These are phyloP conservation scores for Ptychochromis oligacanthus DNA, from an alignment of 2,113 vertebrate genomes.

Conservation along the genomic window DNA sequence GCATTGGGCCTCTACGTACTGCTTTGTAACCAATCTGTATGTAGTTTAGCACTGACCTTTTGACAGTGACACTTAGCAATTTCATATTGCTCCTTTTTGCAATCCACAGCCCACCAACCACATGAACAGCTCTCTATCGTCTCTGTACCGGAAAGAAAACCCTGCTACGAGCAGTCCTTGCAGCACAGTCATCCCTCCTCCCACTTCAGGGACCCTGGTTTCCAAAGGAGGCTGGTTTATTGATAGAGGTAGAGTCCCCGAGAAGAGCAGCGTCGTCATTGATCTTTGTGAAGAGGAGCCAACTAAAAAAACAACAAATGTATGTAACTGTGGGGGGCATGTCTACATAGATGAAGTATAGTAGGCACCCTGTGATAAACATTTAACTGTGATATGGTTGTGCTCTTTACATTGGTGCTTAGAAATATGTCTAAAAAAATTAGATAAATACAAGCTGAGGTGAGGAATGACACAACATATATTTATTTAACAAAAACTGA, in stretches of 20 bases:
- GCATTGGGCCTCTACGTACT: no score
- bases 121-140: slow-evolving; percentile 91
- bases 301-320: slow-evolving; percentile 56
- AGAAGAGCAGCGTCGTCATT: slow-evolving; percentile 74
- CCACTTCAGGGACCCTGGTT: slow-evolving; percentile 32
- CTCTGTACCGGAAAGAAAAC: slow-evolving; percentile 88
- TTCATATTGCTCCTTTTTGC: slow-evolving; percentile 1
- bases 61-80: background rate
- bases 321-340: slow-evolving; percentile 29
- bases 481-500: no score
- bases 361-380: background rate
- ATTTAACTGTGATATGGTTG: background rate
- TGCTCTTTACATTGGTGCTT: background rate
- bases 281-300: slow-evolving; percentile 83
- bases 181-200: background rate
- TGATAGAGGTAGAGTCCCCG: slow-evolving; percentile 64
- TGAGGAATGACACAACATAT: no score
- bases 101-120: slow-evolving; percentile 84
- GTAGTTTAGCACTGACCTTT: background rate
- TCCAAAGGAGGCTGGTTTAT: slow-evolving; percentile 87
- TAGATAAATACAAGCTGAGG: no score
- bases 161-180: slow-evolving; percentile 28
- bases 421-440: background rate
- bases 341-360: background rate
- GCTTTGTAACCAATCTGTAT: no score